Evolutionary conservation across 2,113 vertebrate genomes (phyloP).

Genomic region (Pongo abelii): DNA sequence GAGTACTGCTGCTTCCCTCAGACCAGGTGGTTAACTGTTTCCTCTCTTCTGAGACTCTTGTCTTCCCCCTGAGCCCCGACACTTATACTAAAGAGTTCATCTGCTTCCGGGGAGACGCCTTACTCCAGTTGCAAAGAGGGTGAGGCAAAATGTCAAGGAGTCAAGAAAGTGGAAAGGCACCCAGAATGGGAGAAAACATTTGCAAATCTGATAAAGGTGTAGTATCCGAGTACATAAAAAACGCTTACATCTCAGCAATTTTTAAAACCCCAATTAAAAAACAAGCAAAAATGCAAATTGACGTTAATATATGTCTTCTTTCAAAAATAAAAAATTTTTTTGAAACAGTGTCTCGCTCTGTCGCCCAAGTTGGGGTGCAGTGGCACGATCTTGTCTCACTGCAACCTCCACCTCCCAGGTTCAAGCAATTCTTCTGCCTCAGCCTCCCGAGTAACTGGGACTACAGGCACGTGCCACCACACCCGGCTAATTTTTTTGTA

Average conservation of each 20-base stretch:
- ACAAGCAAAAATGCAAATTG: background rate
- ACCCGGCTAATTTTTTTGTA: too few relatives aligned
- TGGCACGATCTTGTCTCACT: too few relatives aligned
- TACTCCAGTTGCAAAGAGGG: background rate
- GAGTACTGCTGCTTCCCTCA: background rate
- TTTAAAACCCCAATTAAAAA: background rate
- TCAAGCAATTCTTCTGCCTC: too few relatives aligned
- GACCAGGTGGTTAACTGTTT: slow-evolving; percentile 33
- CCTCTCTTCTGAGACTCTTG: background rate
- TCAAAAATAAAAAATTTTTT: background rate
- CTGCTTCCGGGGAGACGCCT: background rate
- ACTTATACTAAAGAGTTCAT: background rate
- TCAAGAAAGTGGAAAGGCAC: background rate
- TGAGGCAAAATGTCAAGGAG: background rate
- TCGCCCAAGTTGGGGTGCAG: too few relatives aligned
- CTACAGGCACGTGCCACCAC: too few relatives aligned
- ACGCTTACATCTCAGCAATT: background rate
- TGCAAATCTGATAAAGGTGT: background rate
- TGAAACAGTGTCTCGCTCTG: too few relatives aligned
- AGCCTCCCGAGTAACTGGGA: too few relatives aligned
- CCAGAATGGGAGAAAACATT: background rate
- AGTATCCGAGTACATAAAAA: background rate
- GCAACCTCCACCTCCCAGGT: too few relatives aligned
- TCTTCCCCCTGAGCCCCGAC: background rate
- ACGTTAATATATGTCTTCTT: background rate